Percentiles rank a stretch among this genome's conserved stretches.
phyloP scores from a whole-genome alignment of 2,113 vertebrate genomes.

The Peromyscus leucopus region DNA sequence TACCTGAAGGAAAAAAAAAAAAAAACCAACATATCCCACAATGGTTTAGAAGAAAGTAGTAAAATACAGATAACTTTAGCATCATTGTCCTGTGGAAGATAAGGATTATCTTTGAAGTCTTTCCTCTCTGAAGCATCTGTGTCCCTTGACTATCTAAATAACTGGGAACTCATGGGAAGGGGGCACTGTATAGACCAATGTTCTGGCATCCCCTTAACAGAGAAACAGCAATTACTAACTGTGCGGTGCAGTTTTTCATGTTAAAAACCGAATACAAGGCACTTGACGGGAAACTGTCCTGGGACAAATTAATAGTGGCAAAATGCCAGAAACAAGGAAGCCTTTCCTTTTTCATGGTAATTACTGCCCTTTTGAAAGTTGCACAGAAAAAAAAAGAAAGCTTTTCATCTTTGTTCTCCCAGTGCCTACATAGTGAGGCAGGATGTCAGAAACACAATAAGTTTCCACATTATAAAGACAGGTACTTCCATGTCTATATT shows the following conservation, averaged over 20 bases:
- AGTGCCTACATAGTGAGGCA: neutral
- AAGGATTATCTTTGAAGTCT: neutral
- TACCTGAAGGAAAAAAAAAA: neutral
- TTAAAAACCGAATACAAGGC: slow-evolving; percentile 47
- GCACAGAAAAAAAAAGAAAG: slow-evolving; percentile 25
- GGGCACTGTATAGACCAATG: neutral
- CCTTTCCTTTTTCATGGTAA: slow-evolving; percentile 51
- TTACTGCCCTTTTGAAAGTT: slow-evolving; percentile 53
- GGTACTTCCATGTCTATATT: slow-evolving; percentile 65
- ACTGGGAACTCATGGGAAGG: neutral
- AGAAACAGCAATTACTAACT: slow-evolving; percentile 8
- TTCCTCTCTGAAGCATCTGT: neutral
- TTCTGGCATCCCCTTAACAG: neutral
- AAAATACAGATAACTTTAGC: neutral
- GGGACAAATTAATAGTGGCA: slow-evolving; percentile 67
- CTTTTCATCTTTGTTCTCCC: slow-evolving; percentile 64
- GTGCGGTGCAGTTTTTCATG: neutral
- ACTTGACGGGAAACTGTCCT: slow-evolving; percentile 49
- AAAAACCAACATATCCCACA: neutral
- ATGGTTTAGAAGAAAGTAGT: neutral
- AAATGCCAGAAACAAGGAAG: slow-evolving; percentile 51
- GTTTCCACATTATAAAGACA: slow-evolving; percentile 37
- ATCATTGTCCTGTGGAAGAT: slow-evolving; percentile 17
- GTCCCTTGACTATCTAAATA: slow-evolving; percentile 38
- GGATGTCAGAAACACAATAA: slow-evolving; percentile 50